Evolutionary conservation across 2,797 vertebrate genomes (phyloP), one percentile per base, ranked within the genome.

Genomic region (Poliocrania exsul): DNA sequence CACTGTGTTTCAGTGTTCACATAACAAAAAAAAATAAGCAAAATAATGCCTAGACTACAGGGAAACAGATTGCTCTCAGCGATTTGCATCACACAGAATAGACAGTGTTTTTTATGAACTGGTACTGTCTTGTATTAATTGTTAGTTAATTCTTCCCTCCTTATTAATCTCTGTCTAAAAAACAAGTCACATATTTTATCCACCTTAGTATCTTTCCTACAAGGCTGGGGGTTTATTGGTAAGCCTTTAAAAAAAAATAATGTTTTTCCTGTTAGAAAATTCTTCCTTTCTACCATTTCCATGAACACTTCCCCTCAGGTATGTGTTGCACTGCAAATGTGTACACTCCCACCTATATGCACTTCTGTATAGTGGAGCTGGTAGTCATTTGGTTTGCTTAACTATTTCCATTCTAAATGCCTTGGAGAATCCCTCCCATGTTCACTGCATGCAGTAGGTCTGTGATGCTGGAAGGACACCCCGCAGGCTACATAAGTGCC

Each of bases 151-250:
- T 80, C 29, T 58, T 66, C 31, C 28, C 14, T 91, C 24, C 33
- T 88, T 64, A 70, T 44, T 80, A 47, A 72, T 35, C 17, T 80
- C 46, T 31, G 25, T 14, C 62, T 84, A 46, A 75, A 81, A 81
- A 83, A 51, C 17, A 4, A 95, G 46, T 74, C 70, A 87, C 19
- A 46, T 18, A 51, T 65, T 84, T 87, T 78, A 33, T 81, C 92
- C 47, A 77, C 33, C 23, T 85, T 64, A 58, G 14, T 37, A 66
- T 19, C 38, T 44, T 73, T 73, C 67, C 67, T 64, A 87, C 56
- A 62, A 91, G 11, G 12, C 47, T 1, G 2, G 9, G 13, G 0
- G 0, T 47, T 79, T 69, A 66, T 16, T 24, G 58, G 38, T 67
- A 79, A 81, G 40, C 6, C 25, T 78, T 86, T 28, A 11, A 13